These are phyloP conservation scores for Eumeta japonica DNA, from an alignment of 1,140 invertebrate species.

Conservation along the genomic window DNA sequence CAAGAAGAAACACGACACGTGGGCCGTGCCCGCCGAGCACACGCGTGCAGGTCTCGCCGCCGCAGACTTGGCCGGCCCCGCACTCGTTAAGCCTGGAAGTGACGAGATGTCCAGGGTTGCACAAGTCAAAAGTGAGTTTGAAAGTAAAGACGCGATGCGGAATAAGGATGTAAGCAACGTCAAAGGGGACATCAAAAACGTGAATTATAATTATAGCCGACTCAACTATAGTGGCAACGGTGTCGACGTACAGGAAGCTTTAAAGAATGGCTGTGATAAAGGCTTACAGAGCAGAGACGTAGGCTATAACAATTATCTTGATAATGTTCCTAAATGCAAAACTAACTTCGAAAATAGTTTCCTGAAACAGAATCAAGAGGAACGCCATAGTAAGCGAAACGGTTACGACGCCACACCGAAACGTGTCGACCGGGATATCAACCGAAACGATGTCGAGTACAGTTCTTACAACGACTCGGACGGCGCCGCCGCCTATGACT, in stretches of 20 bases:
- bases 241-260: slow-evolving; percentile 45
- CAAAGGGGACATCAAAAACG: slow-evolving; percentile 29
- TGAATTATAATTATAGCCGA: slow-evolving; percentile 35
- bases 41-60: slow-evolving; percentile 32
- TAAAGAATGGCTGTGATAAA: slow-evolving; percentile 53
- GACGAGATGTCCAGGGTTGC: slow-evolving; percentile 37
- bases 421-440: slow-evolving; percentile 42
- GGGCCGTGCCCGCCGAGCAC: slow-evolving; percentile 45
- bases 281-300: slow-evolving; percentile 49
- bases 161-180: slow-evolving; percentile 27
- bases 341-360: slow-evolving; percentile 54
- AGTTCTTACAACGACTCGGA: slow-evolving; percentile 40
- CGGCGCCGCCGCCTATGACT: slow-evolving; percentile 45
- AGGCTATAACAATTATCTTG: slow-evolving; percentile 44
- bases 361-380: slow-evolving; percentile 44
- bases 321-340: slow-evolving; percentile 56
- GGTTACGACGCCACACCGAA: slow-evolving; percentile 36
- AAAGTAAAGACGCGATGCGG: slow-evolving; percentile 38
- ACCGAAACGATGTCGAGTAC: slow-evolving; percentile 44
- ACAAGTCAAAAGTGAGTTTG: slow-evolving; percentile 43
- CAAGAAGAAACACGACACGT: slow-evolving; percentile 51
- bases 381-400: slow-evolving; percentile 46
- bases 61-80: slow-evolving; percentile 27
- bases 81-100: background rate
- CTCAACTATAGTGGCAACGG: slow-evolving; percentile 41